A percentile compares a stretch with the other conserved stretches of the same genome.
These are phyloP conservation scores for Variabilichromis moorii DNA, from an alignment of 2,113 vertebrate genomes.

Conservation along the genomic window DNA sequence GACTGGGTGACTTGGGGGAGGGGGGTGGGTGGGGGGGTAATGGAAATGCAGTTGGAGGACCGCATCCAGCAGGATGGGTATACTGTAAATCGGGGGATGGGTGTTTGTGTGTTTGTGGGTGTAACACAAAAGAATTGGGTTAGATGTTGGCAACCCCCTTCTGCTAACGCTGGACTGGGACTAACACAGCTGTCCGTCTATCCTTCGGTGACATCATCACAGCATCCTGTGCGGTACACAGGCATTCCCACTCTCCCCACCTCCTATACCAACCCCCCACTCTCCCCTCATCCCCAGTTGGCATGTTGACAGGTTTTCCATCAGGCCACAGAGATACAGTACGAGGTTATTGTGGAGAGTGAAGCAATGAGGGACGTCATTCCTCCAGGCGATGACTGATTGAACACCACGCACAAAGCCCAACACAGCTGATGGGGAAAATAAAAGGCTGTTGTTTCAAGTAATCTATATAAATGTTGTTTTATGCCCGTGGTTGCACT, in stretches of 20 bases:
- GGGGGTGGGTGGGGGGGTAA: neutral
- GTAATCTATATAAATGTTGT: neutral
- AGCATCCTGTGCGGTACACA: slow-evolving; percentile 26
- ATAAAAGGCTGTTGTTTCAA: neutral
- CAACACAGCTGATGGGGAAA: neutral
- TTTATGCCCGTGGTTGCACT: neutral
- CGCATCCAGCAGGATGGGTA: neutral
- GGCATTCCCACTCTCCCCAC: slow-evolving; percentile 10
- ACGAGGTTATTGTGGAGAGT: slow-evolving; percentile 16
- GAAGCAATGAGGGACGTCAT: slow-evolving; percentile 20
- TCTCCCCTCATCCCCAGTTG: neutral
- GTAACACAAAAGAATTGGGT: slow-evolving; percentile 48
- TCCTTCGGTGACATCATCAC: slow-evolving; percentile 35
- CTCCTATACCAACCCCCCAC: neutral
- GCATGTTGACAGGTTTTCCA: neutral
- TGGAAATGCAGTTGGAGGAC: neutral
- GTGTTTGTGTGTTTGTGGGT: neutral
- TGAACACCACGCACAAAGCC: neutral
- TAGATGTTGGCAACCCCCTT: slow-evolving; percentile 2
- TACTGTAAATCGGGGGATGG: slow-evolving; percentile 22
- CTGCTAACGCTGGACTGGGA: slow-evolving; percentile 41
- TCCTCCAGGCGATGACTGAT: neutral
- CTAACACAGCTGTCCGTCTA: slow-evolving; percentile 3
- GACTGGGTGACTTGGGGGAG: neutral
- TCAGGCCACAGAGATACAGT: neutral